Percentiles rank a stretch among this genome's conserved stretches.
Evolutionary conservation across 1,140 invertebrate species (phyloP).

Genomic region (Drosophila willistoni): DNA sequence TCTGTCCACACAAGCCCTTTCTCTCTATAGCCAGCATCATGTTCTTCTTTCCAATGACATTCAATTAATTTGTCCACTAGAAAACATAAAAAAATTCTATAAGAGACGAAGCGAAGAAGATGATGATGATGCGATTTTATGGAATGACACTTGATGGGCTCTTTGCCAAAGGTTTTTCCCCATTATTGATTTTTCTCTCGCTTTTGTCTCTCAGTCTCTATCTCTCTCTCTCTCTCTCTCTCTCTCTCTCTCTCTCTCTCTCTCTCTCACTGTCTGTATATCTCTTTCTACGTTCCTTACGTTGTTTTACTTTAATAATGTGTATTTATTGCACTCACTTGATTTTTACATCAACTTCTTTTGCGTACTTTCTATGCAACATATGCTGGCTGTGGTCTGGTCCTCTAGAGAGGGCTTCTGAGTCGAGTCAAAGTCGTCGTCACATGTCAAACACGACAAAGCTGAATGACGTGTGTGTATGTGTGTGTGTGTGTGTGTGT

Average conservation of each 20-base stretch:
- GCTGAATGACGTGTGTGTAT: not conserved
- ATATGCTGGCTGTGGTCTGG: constrained; percentile 28
- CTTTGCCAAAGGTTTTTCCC: constrained; percentile 37
- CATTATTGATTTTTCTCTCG: constrained; percentile 68
- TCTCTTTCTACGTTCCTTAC: not conserved
- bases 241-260: constrained; percentile 1
- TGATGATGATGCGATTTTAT: constrained; percentile 54
- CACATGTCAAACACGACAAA: constrained; percentile 24
- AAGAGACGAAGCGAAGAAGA: not conserved
- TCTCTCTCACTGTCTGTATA: not conserved
- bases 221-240: no score
- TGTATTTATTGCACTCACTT: constrained; percentile 69
- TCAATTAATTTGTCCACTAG: constrained; percentile 67
- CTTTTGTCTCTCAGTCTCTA: constrained; percentile 21
- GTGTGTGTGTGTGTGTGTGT: constrained; percentile 3
- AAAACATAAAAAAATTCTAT: not conserved
- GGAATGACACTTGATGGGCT: constrained; percentile 41
- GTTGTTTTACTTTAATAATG: constrained; percentile 21
- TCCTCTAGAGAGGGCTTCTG: constrained; percentile 23
- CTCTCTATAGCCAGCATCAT: constrained; percentile 7
- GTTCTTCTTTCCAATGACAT: constrained; percentile 38
- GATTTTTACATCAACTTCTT: constrained; percentile 61
- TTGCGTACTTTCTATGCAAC: constrained; percentile 10
- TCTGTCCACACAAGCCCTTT: constrained; percentile 17
- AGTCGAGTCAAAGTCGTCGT: constrained; percentile 9